Base-by-base conservation (phyloP, 2,113 vertebrate genomes). In the Apteryx mantelli region DNA sequence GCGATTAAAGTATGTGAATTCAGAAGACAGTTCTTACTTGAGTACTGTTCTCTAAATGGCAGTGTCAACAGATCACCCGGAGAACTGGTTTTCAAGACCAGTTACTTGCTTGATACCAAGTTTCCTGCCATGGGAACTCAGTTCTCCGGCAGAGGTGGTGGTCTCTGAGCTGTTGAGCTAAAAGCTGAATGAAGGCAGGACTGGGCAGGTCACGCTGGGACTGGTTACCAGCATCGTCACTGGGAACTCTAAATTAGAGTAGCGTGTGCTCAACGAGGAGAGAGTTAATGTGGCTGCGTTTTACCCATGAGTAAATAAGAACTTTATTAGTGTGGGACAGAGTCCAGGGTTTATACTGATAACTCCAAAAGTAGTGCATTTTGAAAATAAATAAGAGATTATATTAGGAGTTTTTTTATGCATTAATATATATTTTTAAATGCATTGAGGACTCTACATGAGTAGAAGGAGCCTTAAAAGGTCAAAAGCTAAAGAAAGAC, bases 241-340 rank as follows among this genome's bases (percentile, higher is more conserved):
- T 18, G 18, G 46, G 46, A 19, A 7, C 46, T 48, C 46, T 48
- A 19, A 48, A 7, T 19, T 48, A 48, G 46, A 48, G 46, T 9
- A 48, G 46, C 18, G 6, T 19, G 19, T 19, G 46, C 46, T 48
- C 46, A 48, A 48, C 18, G 1, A 38, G 26, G 87, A 50, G 34
- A 5, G 32, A 20, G 8, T 58, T 63, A 15, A 38, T 14, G 53
- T 50, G 44, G 9, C 34, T 82, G 65, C 11, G 12, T 11, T 0
- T 61, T 25, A 38, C 32, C 8, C 2, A 0, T 18, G 34, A 65
- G 19, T 20, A 36, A 64, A 36, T 46, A 32, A 34, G 64, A 40
- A 21, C 28, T 77, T 77, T 0, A 0, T 6, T 24, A 5, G 0
- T 1, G 2, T 71, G 34, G 7, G 50, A 22, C 21, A 8, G 40